A percentile compares a stretch with the other conserved stretches of the same genome.
phyloP scores from a whole-genome alignment of 2,888 invertebrate genomes.

The Eupithecia centaureata region DNA sequence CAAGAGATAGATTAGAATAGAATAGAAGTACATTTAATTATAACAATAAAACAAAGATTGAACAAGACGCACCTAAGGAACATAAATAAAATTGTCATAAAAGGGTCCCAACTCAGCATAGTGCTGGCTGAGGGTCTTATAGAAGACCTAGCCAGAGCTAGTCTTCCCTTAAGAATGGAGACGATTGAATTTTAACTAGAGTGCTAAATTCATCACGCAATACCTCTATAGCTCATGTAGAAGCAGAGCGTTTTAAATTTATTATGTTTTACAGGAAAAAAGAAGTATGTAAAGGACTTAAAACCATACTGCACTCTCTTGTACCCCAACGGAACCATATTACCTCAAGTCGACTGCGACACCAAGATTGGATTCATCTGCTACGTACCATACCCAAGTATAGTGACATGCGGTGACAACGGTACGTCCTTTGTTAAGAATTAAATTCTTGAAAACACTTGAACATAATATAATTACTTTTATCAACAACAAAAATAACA shows the following conservation, averaged over 20 bases:
- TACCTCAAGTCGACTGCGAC: neutral
- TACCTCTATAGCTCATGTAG: neutral
- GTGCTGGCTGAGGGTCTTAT: too few relatives aligned
- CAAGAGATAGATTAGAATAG: too few relatives aligned
- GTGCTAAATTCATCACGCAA: neutral
- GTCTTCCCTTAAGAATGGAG: too few relatives aligned
- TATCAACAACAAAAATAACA: too few relatives aligned
- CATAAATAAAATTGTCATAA: too few relatives aligned
- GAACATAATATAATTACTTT: neutral
- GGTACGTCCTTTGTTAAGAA: neutral
- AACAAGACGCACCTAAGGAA: too few relatives aligned
- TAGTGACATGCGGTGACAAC: neutral
- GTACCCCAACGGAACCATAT: neutral
- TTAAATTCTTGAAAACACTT: too few relatives aligned
- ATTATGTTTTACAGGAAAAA: neutral
- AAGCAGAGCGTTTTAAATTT: neutral
- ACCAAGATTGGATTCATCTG: neutral
- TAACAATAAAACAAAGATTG: too few relatives aligned
- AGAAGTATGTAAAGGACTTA: neutral
- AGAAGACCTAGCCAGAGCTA: too few relatives aligned
- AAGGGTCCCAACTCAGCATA: too few relatives aligned
- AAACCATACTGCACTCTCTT: slow-evolving; percentile 1
- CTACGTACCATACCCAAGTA: neutral
- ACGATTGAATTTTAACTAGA: too few relatives aligned
- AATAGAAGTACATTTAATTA: too few relatives aligned